A percentile compares a stretch with the other conserved stretches of the same genome.
These are phyloP conservation scores for Spongia lamella DNA, from an alignment of 37 sponge, comb jelly and placozoan species.

Conservation along the genomic window DNA sequence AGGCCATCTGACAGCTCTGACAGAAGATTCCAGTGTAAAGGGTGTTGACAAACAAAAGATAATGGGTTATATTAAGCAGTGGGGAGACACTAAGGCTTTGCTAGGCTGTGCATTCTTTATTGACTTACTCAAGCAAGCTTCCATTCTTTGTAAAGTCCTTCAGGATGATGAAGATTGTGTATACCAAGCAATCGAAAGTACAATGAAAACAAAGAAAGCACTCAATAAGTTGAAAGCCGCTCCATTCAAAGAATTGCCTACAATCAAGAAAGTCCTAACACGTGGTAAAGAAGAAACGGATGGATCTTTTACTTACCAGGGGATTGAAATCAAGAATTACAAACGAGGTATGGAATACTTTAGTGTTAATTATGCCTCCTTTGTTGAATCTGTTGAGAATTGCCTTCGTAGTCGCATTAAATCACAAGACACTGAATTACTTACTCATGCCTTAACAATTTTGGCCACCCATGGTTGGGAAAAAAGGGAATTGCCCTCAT, in stretches of 20 bases:
- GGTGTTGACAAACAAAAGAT: conserved; percentile 51
- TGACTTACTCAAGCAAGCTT: conserved; percentile 56
- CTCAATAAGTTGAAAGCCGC: conserved; percentile 29
- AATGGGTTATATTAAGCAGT: conserved; percentile 50
- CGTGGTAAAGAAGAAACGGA: no score
- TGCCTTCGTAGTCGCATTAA: conserved; percentile 49
- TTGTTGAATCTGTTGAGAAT: conserved; percentile 20
- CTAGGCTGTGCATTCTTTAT: conserved; percentile 75
- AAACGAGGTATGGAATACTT: no score
- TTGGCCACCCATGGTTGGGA: conserved; percentile 81
- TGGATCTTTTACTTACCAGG: conserved; percentile 23
- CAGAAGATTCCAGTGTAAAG: conserved; percentile 48
- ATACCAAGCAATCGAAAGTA: conserved; percentile 58
- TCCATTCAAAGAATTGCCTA: conserved; percentile 40
- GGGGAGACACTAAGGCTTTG: conserved; percentile 47
- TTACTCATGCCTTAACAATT: conserved; percentile 46
- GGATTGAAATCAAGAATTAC: conserved; percentile 20
- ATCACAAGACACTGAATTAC: conserved; percentile 37
- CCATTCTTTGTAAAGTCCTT: conserved; percentile 46
- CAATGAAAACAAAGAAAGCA: conserved; percentile 47
- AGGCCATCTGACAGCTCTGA: conserved; percentile 47
- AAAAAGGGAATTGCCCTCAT: conserved; percentile 15
- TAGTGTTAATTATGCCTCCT: no score
- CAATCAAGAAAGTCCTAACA: conserved; percentile 65
- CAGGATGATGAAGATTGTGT: conserved; percentile 58